Evolutionary conservation across 1,140 invertebrate species (phyloP), one percentile per base, ranked within the genome.

Genomic region (Drosophila rhopaloa): DNA sequence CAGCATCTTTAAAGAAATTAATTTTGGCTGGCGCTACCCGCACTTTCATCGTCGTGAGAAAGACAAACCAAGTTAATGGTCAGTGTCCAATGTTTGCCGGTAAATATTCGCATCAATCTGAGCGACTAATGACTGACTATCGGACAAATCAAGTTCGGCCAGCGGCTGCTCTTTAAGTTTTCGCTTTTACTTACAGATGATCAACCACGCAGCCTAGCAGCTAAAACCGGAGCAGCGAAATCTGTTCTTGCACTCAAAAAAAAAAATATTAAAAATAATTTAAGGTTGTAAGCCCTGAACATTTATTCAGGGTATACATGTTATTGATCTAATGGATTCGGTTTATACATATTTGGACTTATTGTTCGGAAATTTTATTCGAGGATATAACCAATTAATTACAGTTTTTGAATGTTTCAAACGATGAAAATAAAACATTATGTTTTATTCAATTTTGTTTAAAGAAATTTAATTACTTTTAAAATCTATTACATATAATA

Each of bases 21-120:
- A 61, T 70, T 46, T 70, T 48, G 57, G n/a, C 46, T 24, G 35
- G 53, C 51, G 50, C 65, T 51, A 19, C 56, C 53, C 48, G 46
- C 55, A 73, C 76, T 76, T 88, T 79, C 66, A 37, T 82, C 51
- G 47, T 41, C 14, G 76, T 82, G 79, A 79, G 83, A 88, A 83
- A 68, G 76, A 82, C 66, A 82, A 88, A 88, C 75, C 55, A 5
- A 59, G 43, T n/a, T 57, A 50, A 70, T 50, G 58, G 47, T 16
- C 24, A 41, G 40, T 41, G 51, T 44, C 46, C 40, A 40, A 27
- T 80, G 41, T 79, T 76, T 80, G 73, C 51, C 55, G 43, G 47
- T 56, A 59, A 59, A 63, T 81, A 81, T 70, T 81, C 51, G 59
- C 70, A 57, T 75, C 44, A 57, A 59, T 44, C 37, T 53, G 56